Conservation (phyloP, 2,888 invertebrate genomes). For the Harpalus rubripes region DNA sequence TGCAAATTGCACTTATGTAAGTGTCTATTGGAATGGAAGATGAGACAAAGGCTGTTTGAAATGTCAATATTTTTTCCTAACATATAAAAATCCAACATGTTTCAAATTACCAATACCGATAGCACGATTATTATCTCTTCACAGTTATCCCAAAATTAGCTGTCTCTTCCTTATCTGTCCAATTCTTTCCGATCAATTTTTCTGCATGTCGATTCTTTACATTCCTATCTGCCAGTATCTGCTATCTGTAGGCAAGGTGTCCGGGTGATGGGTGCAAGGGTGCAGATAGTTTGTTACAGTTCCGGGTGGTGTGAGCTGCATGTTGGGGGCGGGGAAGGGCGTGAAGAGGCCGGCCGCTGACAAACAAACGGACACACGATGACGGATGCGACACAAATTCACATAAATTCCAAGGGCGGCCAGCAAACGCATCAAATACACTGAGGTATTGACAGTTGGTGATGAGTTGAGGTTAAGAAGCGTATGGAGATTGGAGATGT, state of each 20-base stretch:
- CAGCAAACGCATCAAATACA: constrained; percentile 24
- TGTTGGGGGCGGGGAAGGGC: constrained; percentile 34
- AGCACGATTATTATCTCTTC: background rate
- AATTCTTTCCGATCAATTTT: background rate
- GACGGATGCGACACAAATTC: constrained; percentile 58
- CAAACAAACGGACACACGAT: constrained; percentile 62
- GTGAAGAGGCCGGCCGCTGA: constrained; percentile 41
- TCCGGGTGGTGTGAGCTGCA: background rate
- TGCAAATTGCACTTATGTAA: too few relatives aligned
- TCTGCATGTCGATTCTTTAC: background rate
- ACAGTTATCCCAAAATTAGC: background rate
- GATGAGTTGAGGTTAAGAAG: background rate
- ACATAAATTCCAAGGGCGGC: constrained; percentile 26
- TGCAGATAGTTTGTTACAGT: background rate
- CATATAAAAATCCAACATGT: background rate
- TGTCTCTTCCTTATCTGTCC: background rate
- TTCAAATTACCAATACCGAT: background rate
- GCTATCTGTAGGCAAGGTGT: constrained; percentile 11
- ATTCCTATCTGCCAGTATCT: background rate
- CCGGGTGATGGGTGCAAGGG: background rate
- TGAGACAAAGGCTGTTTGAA: too few relatives aligned
- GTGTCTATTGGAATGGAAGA: too few relatives aligned
- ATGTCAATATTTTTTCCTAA: background rate
- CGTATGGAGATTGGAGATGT: too few relatives aligned
- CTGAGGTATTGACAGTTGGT: background rate